These are phyloP conservation scores for Phodopus roborovskii DNA, from an alignment of 2,113 vertebrate genomes.

Conservation along the genomic window DNA sequence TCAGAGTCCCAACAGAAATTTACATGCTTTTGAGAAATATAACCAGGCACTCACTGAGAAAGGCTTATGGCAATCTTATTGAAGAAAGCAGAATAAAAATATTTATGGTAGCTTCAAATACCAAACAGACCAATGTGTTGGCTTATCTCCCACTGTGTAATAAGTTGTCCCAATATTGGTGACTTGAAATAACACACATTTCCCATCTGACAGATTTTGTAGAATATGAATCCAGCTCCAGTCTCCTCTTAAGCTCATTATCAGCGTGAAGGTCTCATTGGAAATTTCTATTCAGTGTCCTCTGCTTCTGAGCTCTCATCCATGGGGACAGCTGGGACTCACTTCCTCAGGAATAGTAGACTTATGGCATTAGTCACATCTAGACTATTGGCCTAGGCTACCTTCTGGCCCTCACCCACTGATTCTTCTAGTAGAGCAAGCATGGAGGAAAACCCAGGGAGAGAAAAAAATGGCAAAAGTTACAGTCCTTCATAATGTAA, in stretches of 20 bases:
- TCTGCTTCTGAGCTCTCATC: background rate
- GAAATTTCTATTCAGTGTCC: background rate
- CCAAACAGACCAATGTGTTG: background rate
- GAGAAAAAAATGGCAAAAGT: background rate
- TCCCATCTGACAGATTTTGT: background rate
- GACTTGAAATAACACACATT: background rate
- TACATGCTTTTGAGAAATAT: background rate
- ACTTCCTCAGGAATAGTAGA: background rate
- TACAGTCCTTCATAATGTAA: background rate
- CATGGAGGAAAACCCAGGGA: background rate
- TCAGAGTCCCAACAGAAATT: background rate
- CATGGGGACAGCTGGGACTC: fast-evolving
- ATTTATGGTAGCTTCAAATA: background rate
- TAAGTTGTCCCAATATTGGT: background rate
- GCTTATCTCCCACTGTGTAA: background rate
- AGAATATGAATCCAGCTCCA: background rate
- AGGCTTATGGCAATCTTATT: background rate
- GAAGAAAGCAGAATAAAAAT: background rate
- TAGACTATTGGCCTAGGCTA: background rate
- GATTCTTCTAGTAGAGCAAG: background rate
- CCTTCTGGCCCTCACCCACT: fast-evolving
- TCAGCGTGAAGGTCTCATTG: background rate
- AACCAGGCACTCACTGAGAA: no score
- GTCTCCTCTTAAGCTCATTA: background rate
- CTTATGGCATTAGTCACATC: background rate